phyloP scores from a whole-genome alignment of 1,140 invertebrate species.

The Drosophila orena region DNA sequence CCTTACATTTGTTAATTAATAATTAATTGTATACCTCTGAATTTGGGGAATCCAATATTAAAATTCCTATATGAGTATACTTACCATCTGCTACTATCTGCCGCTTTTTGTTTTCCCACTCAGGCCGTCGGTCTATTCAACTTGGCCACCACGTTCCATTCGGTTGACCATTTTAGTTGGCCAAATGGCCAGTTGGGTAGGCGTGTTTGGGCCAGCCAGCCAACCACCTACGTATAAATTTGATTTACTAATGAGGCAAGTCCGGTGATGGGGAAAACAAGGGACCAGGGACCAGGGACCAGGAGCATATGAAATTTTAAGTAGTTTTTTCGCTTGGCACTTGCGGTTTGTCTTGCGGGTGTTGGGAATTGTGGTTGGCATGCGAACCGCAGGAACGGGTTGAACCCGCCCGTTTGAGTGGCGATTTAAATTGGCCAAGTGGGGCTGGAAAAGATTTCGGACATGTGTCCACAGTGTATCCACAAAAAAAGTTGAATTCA shows the following conservation, averaged over 20 bases:
- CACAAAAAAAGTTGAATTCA: constrained; percentile 20
- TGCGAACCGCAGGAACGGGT: constrained; percentile 57
- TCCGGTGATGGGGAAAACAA: neutral
- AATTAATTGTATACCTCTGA: neutral
- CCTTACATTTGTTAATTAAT: constrained; percentile 9
- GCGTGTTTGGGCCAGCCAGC: neutral
- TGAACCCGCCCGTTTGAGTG: constrained; percentile 35
- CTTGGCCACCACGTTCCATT: constrained; percentile 51
- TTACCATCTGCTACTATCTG: neutral
- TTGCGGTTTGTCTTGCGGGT: constrained; percentile 68
- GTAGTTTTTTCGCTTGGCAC: constrained; percentile 64
- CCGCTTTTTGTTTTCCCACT: neutral
- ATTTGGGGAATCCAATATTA: neutral
- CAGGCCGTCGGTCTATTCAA: constrained; percentile 30
- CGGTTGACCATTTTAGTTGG: constrained; percentile 50
- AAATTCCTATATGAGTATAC: neutral
- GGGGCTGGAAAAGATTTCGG: constrained; percentile 21
- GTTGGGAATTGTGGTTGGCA: constrained; percentile 62
- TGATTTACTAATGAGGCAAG: constrained; percentile 73
- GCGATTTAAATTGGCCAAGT: constrained; percentile 61
- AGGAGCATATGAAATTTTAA: constrained; percentile 72
- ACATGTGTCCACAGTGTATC: constrained; percentile 47
- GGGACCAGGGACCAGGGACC: constrained; percentile 5
- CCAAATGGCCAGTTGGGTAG: neutral
- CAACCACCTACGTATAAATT: constrained; percentile 55